Evolutionary conservation across 2,797 vertebrate species (phyloP).

Genomic region (Bryconaethiops microstoma): DNA sequence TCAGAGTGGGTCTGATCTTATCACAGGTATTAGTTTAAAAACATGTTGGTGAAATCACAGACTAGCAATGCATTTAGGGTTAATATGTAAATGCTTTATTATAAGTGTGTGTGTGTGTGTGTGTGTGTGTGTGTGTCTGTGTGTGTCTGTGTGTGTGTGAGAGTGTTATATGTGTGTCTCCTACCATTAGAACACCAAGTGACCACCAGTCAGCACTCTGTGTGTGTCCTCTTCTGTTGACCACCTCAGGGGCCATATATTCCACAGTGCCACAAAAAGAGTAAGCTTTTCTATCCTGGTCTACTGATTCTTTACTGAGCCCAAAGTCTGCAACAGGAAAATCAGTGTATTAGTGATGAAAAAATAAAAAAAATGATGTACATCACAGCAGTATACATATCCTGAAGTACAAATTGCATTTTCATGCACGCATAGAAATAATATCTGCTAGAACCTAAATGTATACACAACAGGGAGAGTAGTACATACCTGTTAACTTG

Average conservation of each 20-base stretch:
- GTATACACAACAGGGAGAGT: slow-evolving; percentile 8
- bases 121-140: no score
- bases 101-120: no score
- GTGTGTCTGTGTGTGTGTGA: no score
- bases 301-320: slow-evolving; percentile 98
- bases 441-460: neutral
- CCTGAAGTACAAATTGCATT: neutral
- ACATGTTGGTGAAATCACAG: no score
- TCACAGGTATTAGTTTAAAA: no score
- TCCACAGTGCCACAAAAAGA: slow-evolving; percentile 99
- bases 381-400: neutral
- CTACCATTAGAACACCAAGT: slow-evolving; percentile 96
- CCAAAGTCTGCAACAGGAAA: slow-evolving; percentile 87
- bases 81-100: no score
- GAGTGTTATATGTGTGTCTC: neutral
- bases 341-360: neutral
- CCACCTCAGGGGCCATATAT: slow-evolving; percentile 99
- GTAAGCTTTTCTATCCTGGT: slow-evolving; percentile 98
- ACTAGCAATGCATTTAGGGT: no score
- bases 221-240: slow-evolving; percentile 97
- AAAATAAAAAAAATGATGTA: no score
- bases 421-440: slow-evolving; percentile 17
- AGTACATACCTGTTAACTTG: slow-evolving; percentile 94
- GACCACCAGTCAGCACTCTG: slow-evolving; percentile 99
- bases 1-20: no score